Evolutionary conservation across 1,140 invertebrate genomes (phyloP), one percentile per base, ranked within the genome.

Genomic region (Scaptomyza pallida): DNA sequence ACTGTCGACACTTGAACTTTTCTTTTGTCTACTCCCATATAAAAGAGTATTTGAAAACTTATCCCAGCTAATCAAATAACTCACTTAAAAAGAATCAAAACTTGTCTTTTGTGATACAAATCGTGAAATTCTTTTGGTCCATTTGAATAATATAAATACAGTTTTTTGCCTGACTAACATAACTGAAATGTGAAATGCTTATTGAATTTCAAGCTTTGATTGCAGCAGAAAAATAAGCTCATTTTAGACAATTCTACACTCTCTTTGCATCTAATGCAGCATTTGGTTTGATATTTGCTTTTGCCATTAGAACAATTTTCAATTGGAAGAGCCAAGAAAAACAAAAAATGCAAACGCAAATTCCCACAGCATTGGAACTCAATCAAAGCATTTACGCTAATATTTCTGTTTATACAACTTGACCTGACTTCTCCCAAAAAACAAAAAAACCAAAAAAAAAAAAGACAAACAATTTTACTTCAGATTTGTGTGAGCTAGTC

Each of bases 321-420:
- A 54, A 45, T 45, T 63, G 55, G 10, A 26, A 47, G 12, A 40
- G 51, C 41, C 67, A 45, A 30, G 52, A 30, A 47, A 21, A 52
- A 21, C 6, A 37, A 47, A 26, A 12, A 16, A 13, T 12, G 6
- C 60, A 41, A 23, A 40, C 35, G 12, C 56, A 75, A 30, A 80
- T 51, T 68, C 26, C 43, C 21, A 19, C 41, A 50, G 30, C 40
- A 26, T 26, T 30, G 30, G 9, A 74, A 77, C 71, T 77, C 72
- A 78, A 83, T 82, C 67, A 67, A 57, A 59, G 67, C 40, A 76
- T 75, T 75, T 70, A 76, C 57, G 80, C 79, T 85, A 76, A 85
- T 79, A 79, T 83, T 43, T 55, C 44, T 71, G 61, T 45, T 64
- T 54, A 59, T 69, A 48, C 44, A 50, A 65, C 60, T 61, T 23